phyloP scores from a whole-genome alignment of 2,888 invertebrate species.

The Capitulum mitella region DNA sequence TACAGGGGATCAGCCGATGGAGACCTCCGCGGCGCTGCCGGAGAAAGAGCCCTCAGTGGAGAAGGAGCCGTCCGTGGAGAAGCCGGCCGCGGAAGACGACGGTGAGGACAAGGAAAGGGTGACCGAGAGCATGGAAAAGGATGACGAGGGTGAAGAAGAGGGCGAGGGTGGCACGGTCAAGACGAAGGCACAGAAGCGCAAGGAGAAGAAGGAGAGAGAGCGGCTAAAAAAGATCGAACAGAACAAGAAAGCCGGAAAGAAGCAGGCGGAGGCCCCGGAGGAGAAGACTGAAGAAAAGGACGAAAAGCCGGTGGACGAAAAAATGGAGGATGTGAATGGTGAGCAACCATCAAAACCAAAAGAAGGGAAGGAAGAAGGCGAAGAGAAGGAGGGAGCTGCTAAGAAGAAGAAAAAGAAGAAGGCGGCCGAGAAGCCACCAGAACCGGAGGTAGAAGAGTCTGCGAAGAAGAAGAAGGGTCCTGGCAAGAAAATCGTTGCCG shows the following conservation, averaged over 20 bases:
- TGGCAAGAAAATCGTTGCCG: conserved; percentile 75
- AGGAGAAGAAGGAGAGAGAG: conserved; percentile 67
- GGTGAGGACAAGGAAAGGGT: conserved; percentile 41
- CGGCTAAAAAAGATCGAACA: conserved; percentile 56
- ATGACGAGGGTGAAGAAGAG: conserved; percentile 48
- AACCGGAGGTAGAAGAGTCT: conserved; percentile 41
- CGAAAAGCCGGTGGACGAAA: conserved; percentile 39
- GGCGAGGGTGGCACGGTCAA: conserved; percentile 57
- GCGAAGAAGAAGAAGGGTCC: conserved; percentile 55
- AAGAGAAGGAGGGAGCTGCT: conserved; percentile 45
- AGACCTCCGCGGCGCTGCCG: neutral
- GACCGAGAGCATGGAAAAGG: neutral
- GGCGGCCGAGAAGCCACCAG: conserved; percentile 40
- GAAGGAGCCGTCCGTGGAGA: conserved; percentile 29
- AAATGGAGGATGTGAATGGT: conserved; percentile 37
- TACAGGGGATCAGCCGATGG: conserved; percentile 51
- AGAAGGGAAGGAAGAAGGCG: conserved; percentile 41
- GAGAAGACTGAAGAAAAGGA: conserved; percentile 28
- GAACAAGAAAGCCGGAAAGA: conserved; percentile 48
- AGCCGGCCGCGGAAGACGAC: conserved; percentile 25
- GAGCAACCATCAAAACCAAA: conserved; percentile 31
- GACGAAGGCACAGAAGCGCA: conserved; percentile 79
- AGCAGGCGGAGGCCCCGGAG: conserved; percentile 46
- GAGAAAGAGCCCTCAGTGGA: conserved; percentile 17
- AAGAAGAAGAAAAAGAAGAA: conserved; percentile 38